Percentiles rank a stretch among this genome's conserved stretches.
Evolutionary conservation across 2,797 vertebrate genomes (phyloP).

Genomic region (Loriculus beryllinus): DNA sequence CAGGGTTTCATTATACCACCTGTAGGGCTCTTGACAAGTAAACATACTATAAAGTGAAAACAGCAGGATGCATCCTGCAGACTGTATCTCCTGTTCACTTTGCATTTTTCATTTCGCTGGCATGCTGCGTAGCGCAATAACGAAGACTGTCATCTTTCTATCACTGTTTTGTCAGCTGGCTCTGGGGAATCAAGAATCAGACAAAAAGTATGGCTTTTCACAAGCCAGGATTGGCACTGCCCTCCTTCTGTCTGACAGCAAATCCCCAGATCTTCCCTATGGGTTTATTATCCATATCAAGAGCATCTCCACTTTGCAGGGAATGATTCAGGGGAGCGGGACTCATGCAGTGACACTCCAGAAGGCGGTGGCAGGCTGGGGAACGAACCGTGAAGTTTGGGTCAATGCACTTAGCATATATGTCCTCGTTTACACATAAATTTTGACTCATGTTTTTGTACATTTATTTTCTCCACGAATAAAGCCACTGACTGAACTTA

Average conservation of each 20-base stretch:
- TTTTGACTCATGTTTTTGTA: not conserved
- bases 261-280: not conserved
- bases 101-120: not conserved
- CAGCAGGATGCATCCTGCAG: not conserved
- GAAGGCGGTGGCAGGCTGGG: not conserved
- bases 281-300: not conserved
- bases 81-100: not conserved
- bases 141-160: not conserved
- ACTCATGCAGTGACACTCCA: accelerated
- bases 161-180: not conserved
- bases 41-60: not conserved
- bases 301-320: not conserved
- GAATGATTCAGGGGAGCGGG: not conserved
- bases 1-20: not conserved
- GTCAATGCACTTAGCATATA: accelerated
- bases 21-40: not conserved
- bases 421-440: not conserved
- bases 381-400: accelerated
- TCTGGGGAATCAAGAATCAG: not conserved
- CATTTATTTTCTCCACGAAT: not conserved
- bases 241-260: not conserved
- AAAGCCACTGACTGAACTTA: not conserved
- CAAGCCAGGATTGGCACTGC: not conserved
- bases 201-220: not conserved
- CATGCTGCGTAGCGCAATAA: not conserved